Evolutionary conservation across 2,113 vertebrate species (phyloP).

Genomic region (Alexandromys fortis): DNA sequence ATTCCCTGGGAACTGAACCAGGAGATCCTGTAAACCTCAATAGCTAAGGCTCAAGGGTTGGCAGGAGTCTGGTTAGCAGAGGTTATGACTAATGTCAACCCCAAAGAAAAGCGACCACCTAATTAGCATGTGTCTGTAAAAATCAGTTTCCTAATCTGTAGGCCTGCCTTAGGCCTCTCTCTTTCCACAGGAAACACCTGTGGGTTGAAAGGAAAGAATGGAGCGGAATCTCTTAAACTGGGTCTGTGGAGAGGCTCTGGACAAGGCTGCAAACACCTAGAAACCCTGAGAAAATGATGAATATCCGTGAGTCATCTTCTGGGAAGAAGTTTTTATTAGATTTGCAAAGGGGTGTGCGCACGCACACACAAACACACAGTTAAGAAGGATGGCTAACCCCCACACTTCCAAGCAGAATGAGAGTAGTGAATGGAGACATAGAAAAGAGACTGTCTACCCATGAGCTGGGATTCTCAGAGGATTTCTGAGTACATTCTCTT

Average conservation of each 20-base stretch:
- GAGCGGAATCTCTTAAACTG: background rate
- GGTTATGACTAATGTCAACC: conserved; percentile 17
- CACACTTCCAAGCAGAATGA: background rate
- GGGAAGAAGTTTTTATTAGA: conserved; percentile 23
- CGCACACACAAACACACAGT: background rate
- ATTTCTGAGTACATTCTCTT: background rate
- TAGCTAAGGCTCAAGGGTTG: background rate
- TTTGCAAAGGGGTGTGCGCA: background rate
- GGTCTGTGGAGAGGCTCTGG: background rate
- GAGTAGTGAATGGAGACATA: background rate
- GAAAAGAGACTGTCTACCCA: background rate
- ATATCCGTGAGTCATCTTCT: background rate
- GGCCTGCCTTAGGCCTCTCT: background rate
- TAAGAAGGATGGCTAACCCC: background rate
- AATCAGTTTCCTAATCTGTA: conserved; percentile 20
- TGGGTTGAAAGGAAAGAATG: background rate
- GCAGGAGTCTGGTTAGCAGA: background rate
- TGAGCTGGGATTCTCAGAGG: background rate
- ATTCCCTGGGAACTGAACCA: background rate
- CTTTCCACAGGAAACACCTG: conserved; percentile 48
- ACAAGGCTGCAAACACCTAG: background rate
- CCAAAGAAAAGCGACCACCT: conserved; percentile 39
- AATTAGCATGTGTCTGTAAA: conserved; percentile 21
- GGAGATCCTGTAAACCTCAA: background rate
- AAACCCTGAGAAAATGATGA: background rate